phyloP scores from a whole-genome alignment of 35 echinoderm and acorn worm species.

The Heliocidaris tuberculata region DNA sequence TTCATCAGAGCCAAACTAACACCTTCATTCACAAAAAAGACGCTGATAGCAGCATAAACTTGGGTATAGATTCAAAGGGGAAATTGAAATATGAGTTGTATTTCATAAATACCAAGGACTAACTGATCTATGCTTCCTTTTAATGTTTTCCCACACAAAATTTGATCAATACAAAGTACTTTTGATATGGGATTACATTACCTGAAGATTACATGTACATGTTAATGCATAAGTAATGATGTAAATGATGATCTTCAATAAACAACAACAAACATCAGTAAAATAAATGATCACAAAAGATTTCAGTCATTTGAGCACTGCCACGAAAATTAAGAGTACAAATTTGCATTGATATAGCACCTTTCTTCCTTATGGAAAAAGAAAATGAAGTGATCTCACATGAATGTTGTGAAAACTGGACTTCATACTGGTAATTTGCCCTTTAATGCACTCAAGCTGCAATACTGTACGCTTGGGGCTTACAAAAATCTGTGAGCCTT shows the following conservation, averaged over 20 bases:
- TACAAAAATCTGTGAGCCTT: constrained; percentile 38
- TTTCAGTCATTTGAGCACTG: neutral
- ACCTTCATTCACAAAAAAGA: neutral
- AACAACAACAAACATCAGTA: too few species aligned
- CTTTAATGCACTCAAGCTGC: constrained; percentile 33
- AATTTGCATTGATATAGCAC: neutral
- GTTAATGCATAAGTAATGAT: too few species aligned
- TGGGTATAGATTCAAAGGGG: neutral
- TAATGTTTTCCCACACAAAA: neutral
- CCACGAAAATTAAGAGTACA: neutral
- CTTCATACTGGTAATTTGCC: neutral
- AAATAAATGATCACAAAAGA: neutral
- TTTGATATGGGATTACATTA: too few species aligned
- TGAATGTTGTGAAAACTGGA: neutral
- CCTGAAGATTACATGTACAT: too few species aligned
- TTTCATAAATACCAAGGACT: neutral
- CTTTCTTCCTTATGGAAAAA: neutral
- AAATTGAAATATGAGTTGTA: neutral
- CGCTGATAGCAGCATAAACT: neutral
- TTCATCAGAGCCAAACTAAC: neutral
- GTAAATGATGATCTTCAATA: too few species aligned
- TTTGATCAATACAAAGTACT: too few species aligned
- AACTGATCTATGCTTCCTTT: neutral
- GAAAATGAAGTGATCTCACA: neutral
- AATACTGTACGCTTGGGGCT: constrained; percentile 15